Conservation (phyloP, 2,797 vertebrate species). For the Arremon aurantiirostris region DNA sequence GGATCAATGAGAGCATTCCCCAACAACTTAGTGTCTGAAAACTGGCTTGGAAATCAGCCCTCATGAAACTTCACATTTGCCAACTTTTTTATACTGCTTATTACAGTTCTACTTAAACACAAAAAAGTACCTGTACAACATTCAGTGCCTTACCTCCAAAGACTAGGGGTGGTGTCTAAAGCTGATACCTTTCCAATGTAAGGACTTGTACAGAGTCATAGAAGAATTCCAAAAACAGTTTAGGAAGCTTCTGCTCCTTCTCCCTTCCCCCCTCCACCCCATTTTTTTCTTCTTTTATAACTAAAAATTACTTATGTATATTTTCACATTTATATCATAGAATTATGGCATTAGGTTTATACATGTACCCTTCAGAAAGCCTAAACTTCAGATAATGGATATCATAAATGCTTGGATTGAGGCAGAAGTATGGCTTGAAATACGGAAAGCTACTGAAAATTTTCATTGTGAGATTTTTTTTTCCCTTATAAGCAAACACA, state of each 20-base stretch:
- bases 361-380: neutral
- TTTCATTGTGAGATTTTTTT: neutral
- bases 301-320: neutral
- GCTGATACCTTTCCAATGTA: neutral
- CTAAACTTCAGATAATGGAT: neutral
- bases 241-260: neutral
- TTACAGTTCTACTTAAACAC: neutral
- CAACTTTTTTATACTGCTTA: neutral
- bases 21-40: neutral
- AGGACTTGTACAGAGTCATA: neutral
- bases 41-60: neutral
- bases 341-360: neutral
- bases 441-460: neutral
- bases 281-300: neutral
- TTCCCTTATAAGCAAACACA: neutral
- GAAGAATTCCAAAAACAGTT: neutral
- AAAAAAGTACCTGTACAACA: neutral
- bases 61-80: neutral
- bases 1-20: neutral
- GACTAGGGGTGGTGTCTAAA: neutral
- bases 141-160: neutral
- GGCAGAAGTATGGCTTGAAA: neutral
- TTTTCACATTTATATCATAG: neutral
- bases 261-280: accelerated
- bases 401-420: neutral